A percentile compares a stretch with the other conserved stretches of the same genome.
Conservation (phyloP, 2,113 vertebrate species). For the Lophotis ruficrista region DNA sequence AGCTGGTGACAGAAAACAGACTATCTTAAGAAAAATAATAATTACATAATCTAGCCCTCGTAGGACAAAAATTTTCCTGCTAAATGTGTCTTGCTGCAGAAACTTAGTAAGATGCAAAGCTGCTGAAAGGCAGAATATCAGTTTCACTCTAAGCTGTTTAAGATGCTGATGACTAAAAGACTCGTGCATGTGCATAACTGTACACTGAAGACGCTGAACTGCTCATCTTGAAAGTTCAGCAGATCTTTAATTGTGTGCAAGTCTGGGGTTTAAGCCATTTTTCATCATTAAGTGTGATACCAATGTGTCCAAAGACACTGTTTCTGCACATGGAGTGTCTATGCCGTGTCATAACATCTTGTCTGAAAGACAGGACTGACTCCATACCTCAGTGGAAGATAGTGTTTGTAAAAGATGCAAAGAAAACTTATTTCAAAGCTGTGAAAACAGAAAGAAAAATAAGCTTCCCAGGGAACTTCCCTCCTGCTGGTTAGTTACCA, state of each 20-base stretch:
- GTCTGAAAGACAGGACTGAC: neutral
- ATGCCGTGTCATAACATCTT: neutral
- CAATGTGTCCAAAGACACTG: neutral
- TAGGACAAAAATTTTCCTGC: neutral
- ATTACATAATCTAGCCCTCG: neutral
- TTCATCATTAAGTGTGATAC: neutral
- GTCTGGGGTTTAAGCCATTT: neutral
- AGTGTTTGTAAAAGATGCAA: neutral
- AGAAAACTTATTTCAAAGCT: constrained; percentile 37
- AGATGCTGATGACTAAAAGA: neutral
- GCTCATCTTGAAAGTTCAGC: neutral
- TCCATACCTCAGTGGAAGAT: neutral
- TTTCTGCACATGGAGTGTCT: neutral
- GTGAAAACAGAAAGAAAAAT: constrained; percentile 14
- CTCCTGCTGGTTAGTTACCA: constrained; percentile 35
- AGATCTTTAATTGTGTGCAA: neutral
- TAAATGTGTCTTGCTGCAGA: neutral
- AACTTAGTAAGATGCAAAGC: neutral
- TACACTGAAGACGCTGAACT: neutral
- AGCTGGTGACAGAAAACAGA: neutral
- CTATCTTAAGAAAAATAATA: neutral
- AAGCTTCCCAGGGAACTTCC: neutral
- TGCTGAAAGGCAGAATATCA: neutral
- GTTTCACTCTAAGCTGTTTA: neutral
- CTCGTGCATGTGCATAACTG: neutral